Conservation (phyloP, 2,113 vertebrate genomes). For the Engystomops pustulosus region DNA sequence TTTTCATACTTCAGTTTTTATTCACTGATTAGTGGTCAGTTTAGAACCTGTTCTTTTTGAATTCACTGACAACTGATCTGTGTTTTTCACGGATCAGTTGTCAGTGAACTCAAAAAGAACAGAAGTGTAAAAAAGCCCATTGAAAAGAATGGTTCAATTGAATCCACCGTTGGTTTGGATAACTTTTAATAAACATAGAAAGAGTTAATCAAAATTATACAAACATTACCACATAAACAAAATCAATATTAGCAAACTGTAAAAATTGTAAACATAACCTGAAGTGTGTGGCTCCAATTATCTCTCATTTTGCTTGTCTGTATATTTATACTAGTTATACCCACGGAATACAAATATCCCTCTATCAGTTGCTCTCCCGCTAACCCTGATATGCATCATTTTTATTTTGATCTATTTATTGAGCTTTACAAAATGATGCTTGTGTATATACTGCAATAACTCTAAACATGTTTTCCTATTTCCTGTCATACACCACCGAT, state of each 20-base stretch:
- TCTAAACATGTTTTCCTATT: background rate
- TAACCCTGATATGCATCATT: conserved; percentile 11
- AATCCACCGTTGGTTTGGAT: no score
- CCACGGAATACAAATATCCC: background rate
- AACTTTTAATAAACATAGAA: no score
- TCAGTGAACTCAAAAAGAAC: no score
- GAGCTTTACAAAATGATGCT: background rate
- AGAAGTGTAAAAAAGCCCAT: no score
- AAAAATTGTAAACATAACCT: background rate
- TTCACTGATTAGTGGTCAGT: no score
- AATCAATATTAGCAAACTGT: background rate
- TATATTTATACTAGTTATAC: conserved; percentile 13
- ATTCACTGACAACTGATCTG: no score
- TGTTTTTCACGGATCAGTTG: no score
- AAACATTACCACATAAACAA: no score
- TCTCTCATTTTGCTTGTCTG: background rate
- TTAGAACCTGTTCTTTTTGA: no score
- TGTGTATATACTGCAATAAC: background rate
- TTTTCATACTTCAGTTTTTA: no score
- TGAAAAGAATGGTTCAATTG: no score
- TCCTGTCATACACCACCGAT: background rate
- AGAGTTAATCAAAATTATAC: background rate
- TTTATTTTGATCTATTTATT: conserved; percentile 9
- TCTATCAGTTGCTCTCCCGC: background rate
- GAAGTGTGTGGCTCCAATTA: background rate